Evolutionary conservation across 2,113 vertebrate genomes (phyloP).

Genomic region (Rutilus rutilus): DNA sequence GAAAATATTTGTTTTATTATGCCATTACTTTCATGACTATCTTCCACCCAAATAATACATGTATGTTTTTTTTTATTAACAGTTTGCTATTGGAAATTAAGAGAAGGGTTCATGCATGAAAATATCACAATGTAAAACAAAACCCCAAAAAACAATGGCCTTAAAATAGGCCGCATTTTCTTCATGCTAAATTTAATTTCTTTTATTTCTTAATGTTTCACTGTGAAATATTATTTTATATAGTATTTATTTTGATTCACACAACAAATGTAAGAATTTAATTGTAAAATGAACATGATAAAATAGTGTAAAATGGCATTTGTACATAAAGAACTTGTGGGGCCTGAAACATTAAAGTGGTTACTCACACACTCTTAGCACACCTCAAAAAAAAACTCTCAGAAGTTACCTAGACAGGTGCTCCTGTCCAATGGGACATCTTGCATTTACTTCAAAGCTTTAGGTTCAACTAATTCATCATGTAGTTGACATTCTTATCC

Average conservation of each 20-base stretch:
- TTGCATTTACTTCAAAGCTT: constrained; percentile 3
- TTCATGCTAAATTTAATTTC: background rate
- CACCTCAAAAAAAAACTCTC: constrained; percentile 59
- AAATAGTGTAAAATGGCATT: background rate
- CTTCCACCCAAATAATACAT: too few species aligned
- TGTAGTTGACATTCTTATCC: constrained; percentile 18
- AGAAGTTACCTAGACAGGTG: constrained; percentile 39
- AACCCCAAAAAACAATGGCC: too few species aligned
- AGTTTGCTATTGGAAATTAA: too few species aligned
- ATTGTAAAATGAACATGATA: background rate
- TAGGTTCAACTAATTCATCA: constrained; percentile 4
- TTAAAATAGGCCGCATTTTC: background rate
- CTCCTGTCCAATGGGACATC: background rate
- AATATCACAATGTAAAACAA: background rate
- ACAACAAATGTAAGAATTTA: too few species aligned
- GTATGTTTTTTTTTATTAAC: too few species aligned
- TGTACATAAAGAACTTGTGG: background rate
- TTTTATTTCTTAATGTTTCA: background rate
- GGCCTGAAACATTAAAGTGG: background rate
- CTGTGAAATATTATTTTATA: too few species aligned
- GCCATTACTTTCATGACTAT: too few species aligned
- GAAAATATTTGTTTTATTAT: too few species aligned
- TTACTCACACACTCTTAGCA: background rate
- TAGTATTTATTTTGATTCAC: too few species aligned
- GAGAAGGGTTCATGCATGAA: background rate